Evolutionary conservation across 2,113 vertebrate genomes (phyloP).

Genomic region (Strigops habroptila): DNA sequence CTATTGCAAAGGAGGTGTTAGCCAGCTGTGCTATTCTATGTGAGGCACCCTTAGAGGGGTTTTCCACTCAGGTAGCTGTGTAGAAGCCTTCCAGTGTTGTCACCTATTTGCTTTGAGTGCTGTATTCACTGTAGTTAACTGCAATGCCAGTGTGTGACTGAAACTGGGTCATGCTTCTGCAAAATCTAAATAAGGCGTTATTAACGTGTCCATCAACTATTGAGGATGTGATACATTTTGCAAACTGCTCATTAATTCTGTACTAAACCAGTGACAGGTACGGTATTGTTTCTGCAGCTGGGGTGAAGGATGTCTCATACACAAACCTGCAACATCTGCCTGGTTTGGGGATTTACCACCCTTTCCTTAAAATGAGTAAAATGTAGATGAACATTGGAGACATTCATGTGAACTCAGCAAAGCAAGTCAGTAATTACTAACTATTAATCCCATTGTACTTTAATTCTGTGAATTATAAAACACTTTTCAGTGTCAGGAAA

Average conservation of each 20-base stretch:
- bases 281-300: background rate
- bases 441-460: constrained; percentile 7
- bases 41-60: background rate
- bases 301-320: background rate
- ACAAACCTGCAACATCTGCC: background rate
- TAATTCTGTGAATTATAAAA: constrained; percentile 41
- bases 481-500: background rate
- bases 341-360: background rate
- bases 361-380: constrained; percentile 23
- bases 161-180: constrained; percentile 54
- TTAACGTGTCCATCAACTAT: constrained; percentile 60
- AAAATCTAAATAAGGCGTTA: constrained; percentile 60
- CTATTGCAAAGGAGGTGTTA: background rate
- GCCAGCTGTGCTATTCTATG: background rate
- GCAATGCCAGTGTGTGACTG: constrained; percentile 21
- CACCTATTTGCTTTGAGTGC: background rate
- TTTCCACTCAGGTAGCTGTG: background rate
- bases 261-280: constrained; percentile 42
- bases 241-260: constrained; percentile 70
- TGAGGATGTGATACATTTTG: constrained; percentile 54
- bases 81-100: background rate
- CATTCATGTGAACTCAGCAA: constrained; percentile 4
- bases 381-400: constrained; percentile 1
- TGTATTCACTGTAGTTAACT: constrained; percentile 10
- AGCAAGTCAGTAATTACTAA: constrained; percentile 28